Evolutionary conservation across 92 coral and sea anemone genomes (phyloP).

Genomic region (Parazoanthus swiftii): DNA sequence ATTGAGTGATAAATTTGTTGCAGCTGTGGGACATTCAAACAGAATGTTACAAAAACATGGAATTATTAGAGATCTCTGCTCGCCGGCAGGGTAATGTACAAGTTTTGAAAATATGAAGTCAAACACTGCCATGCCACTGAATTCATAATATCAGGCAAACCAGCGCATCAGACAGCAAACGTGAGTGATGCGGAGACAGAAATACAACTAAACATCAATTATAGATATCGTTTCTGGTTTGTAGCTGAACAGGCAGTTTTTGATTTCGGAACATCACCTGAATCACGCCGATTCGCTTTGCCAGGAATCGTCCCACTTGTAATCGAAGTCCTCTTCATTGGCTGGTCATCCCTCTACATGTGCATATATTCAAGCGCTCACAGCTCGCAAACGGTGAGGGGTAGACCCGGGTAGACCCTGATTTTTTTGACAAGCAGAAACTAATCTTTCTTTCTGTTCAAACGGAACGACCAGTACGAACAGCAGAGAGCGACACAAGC

Average conservation of each 20-base stretch:
- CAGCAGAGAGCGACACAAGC: constrained; percentile 11
- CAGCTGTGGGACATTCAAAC: too few species aligned
- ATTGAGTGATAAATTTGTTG: too few species aligned
- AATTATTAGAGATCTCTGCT: neutral
- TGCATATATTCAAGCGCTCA: constrained; percentile 8
- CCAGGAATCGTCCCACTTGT: constrained; percentile 24
- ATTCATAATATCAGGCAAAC: neutral
- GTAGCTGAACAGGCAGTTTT: constrained; percentile 19
- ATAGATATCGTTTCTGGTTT: constrained; percentile 9
- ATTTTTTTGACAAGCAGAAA: neutral
- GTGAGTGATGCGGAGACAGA: constrained; percentile 6
- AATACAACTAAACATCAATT: constrained; percentile 9
- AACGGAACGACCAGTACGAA: constrained; percentile 9
- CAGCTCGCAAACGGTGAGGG: constrained; percentile 19
- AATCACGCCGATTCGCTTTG: constrained; percentile 25
- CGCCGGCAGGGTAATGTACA: neutral
- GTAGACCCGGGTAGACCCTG: constrained; percentile 24
- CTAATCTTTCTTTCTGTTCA: neutral
- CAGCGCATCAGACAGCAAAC: neutral
- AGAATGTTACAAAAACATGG: neutral
- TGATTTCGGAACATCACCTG: constrained; percentile 14
- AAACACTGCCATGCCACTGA: neutral
- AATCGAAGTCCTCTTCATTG: constrained; percentile 24
- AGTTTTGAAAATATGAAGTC: neutral
- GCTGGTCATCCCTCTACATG: constrained; percentile 16